phyloP scores from a whole-genome alignment of 2,888 invertebrate genomes.

The Buathra laborator region DNA sequence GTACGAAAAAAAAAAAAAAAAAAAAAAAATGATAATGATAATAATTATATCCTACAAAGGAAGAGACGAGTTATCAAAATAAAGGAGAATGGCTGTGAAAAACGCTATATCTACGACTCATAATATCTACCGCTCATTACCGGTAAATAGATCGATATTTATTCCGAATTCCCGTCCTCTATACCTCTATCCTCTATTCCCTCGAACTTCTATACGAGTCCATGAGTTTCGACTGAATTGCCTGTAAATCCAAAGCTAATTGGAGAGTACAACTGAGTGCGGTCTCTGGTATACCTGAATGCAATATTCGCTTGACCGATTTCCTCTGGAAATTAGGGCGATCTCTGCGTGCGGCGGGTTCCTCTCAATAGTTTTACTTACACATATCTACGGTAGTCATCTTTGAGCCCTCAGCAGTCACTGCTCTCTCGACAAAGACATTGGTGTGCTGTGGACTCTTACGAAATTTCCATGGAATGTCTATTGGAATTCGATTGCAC shows the following conservation, averaged over 20 bases:
- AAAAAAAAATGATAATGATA: background rate
- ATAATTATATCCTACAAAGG: background rate
- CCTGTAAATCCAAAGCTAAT: background rate
- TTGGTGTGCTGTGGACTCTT: too few relatives aligned
- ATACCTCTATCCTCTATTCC: too few relatives aligned
- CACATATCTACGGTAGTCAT: background rate
- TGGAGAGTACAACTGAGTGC: conserved; percentile 23
- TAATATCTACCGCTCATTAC: background rate
- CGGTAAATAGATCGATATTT: conserved; percentile 2
- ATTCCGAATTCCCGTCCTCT: background rate
- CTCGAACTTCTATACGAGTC: background rate
- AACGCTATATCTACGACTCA: background rate
- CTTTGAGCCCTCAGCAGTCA: background rate
- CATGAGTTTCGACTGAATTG: background rate
- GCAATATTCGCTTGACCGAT: conserved; percentile 20
- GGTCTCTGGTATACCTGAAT: background rate
- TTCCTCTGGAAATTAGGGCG: conserved; percentile 22
- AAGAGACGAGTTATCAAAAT: background rate
- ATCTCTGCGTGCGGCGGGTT: background rate
- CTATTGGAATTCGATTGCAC: too few relatives aligned
- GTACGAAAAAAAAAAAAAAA: background rate
- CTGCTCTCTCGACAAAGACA: background rate
- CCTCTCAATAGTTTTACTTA: conserved; percentile 23
- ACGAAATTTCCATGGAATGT: too few relatives aligned
- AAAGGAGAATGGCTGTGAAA: background rate